Base-by-base conservation (phyloP, 2,113 vertebrate genomes). In the Chaetodon auriga region DNA sequence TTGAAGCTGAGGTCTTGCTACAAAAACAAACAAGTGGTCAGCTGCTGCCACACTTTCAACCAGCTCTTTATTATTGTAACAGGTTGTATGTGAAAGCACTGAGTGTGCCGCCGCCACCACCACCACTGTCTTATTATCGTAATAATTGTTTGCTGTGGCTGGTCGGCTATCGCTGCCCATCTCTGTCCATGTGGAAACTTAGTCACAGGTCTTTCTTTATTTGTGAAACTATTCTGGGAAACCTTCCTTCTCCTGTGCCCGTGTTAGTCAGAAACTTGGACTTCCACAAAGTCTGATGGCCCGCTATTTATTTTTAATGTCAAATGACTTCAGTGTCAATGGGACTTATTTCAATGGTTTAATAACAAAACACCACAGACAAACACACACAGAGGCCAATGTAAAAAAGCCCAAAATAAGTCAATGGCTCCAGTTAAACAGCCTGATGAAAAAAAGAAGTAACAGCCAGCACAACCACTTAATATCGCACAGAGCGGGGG, bases 261-360 rank as follows among this genome's bases (percentile, higher is more conserved):
- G 19, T 23, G 61, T 76, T 82, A 78, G 53, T 85, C 77, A 83
- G 36, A 81, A 76, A 64, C 83, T 83, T 88, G 60, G 68, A 78
- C 49, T 43, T 72, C 49, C n/a, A 55, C 21, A 49, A 68, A 68
- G 62, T 64, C 41, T 18, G 4, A 69, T 14, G 19, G 21, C 11
- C 30, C 36, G 23, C n/a, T 6, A 16, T 68, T 61, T 66, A 73
- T 57, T 58, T 68, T 62, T 36, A 63, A 63, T 19, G 62, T 41
- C 38, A 75, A 66, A 76, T 55, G 16, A 69, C 53, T 35, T 72
- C 61, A 71, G 64, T 72, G 65, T 57, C 57, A 55, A 7, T 11
- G 41, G 38, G 46, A 58, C 2, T 48, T 53, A 11, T 41, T 77
- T 54, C 14, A 41, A 48, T 66, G n/a, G 9, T 64, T 79, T 38